phyloP scores from a whole-genome alignment of 2,888 invertebrate species.

The Volucella zonaria region DNA sequence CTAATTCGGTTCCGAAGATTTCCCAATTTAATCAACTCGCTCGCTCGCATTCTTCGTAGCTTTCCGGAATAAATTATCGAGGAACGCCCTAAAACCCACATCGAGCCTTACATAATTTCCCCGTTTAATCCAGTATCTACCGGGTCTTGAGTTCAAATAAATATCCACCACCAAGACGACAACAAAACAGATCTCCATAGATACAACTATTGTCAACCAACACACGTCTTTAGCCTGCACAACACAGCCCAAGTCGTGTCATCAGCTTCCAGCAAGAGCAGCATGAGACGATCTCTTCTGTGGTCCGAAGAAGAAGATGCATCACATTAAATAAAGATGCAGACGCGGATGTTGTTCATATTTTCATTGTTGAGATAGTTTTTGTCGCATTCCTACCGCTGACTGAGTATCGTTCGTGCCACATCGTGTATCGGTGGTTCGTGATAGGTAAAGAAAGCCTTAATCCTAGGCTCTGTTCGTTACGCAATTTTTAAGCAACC shows the following conservation, averaged over 20 bases:
- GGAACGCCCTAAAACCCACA: constrained; percentile 10
- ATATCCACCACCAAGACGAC: neutral
- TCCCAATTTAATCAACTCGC: neutral
- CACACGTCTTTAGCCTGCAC: neutral
- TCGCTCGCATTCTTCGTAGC: neutral
- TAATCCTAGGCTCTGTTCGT: constrained; percentile 19
- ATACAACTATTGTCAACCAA: constrained; percentile 38
- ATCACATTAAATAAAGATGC: constrained; percentile 42
- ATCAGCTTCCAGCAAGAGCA: constrained; percentile 5
- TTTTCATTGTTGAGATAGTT: constrained; percentile 34
- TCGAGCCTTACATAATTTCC: constrained; percentile 22
- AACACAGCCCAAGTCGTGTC: neutral
- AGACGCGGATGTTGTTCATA: constrained; percentile 52
- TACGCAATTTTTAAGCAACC: constrained; percentile 32
- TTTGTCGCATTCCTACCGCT: constrained; percentile 42
- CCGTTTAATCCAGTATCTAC: constrained; percentile 12
- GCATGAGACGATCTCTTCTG: no score
- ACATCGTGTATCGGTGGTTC: constrained; percentile 19
- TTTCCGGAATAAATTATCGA: constrained; percentile 8
- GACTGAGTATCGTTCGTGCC: constrained; percentile 22
- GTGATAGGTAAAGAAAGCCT: neutral
- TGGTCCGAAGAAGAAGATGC: constrained; percentile 37
- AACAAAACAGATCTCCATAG: constrained; percentile 19
- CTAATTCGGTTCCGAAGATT: neutral
- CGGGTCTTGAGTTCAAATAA: neutral